Conservation (phyloP, 2,797 vertebrate species). For the Holocentrus rufus region DNA sequence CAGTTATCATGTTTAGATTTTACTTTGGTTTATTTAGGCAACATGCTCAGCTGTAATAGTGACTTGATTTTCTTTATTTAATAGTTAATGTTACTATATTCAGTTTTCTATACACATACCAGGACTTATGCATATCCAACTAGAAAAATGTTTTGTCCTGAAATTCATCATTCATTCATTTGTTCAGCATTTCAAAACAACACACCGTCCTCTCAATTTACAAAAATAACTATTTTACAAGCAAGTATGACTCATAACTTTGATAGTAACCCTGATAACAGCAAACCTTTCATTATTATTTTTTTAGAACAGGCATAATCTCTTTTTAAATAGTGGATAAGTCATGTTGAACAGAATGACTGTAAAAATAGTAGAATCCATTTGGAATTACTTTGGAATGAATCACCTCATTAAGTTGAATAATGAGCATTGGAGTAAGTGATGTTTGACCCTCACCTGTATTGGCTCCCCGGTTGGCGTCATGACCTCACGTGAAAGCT, state of each 20-base stretch:
- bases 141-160: too few species aligned
- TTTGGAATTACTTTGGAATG: background rate
- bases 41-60: background rate
- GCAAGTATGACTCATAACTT: background rate
- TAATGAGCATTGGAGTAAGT: slow-evolving; percentile 10
- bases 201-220: too few species aligned
- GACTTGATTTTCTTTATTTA: background rate
- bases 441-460: slow-evolving; percentile 83
- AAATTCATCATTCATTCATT: background rate
- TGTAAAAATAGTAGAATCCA: background rate
- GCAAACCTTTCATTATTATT: background rate
- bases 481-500: slow-evolving; percentile 92
- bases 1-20: background rate
- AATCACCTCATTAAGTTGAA: slow-evolving; percentile 19
- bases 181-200: background rate
- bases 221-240: background rate
- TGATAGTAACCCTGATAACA: background rate
- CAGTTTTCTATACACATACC: background rate
- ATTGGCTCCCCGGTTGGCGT: slow-evolving; percentile 96
- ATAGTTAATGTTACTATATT: background rate
- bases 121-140: too few species aligned
- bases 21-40: background rate
- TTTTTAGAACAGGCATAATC: background rate
- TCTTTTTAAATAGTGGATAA: background rate
- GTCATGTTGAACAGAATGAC: background rate